Evolutionary conservation across 2,888 invertebrate genomes (phyloP), one percentile per base, ranked within the genome.

Genomic region (Drosophila falleni): DNA sequence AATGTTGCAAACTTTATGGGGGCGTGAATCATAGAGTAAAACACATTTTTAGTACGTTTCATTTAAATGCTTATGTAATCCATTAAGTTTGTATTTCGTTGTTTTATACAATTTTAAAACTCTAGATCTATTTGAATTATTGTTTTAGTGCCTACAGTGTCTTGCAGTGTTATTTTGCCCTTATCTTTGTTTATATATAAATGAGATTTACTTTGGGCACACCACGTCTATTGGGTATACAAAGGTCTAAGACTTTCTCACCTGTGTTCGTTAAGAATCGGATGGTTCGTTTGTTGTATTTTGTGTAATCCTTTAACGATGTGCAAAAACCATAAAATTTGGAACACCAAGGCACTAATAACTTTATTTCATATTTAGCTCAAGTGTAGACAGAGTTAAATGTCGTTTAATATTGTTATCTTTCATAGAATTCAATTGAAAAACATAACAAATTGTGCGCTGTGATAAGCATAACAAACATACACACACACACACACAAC

Each of bases 221-320:
- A 26, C 59, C 42, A 41, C 68, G 58, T 60, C 71, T 61, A 31
- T 51, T 55, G 29, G 0, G 23, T 16, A 63, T 5, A 33, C 1
- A 9, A 4, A 16, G 16, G 8, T 8, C 1, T 23, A 23, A n/a
- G 23, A 4, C 16, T 19, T 35, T 29, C 80, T 74, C 65, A 82
- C 84, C 84, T 82, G 84, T 74, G 65, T 61, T 83, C 81, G 81
- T 83, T 78, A 58, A 68, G 75, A 78, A 82, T 78, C 81, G 70
- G 55, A 49, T 70, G 49, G 66, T 72, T 80, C 66, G 80, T 81
- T 72, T 68, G 47, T 67, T 70, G 71, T 62, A 78, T 72, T 69
- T 19, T 67, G 66, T 73, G 51, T 66, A 65, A 68, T 74, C 81
- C 81, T 71, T 80, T 56, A 56, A 70, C 49, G 53, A 60, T 74